Evolutionary conservation across 1,140 invertebrate genomes (phyloP).

Genomic region (Vanessa atalanta): DNA sequence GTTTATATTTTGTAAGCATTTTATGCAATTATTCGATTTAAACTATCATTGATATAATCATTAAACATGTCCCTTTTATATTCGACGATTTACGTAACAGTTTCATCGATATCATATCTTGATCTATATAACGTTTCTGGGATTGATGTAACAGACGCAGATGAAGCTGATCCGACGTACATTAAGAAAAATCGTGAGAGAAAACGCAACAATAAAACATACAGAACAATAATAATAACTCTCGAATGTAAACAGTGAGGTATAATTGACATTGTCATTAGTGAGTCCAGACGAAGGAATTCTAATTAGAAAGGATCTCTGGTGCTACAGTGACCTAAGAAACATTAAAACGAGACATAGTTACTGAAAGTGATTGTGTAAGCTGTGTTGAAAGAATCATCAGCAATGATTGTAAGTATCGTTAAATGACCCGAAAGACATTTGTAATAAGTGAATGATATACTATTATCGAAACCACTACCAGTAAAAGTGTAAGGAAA

Average conservation of each 20-base stretch:
- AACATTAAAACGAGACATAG: slow-evolving; percentile 31
- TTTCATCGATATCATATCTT: neutral
- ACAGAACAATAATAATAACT: slow-evolving; percentile 8
- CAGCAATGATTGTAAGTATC: slow-evolving; percentile 62
- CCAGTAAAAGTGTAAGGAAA: too few species aligned
- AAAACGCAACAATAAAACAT: slow-evolving; percentile 9
- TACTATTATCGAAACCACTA: neutral
- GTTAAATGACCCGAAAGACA: slow-evolving; percentile 1
- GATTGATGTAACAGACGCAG: neutral
- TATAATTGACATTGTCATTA: slow-evolving; percentile 43
- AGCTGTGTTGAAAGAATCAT: slow-evolving; percentile 43
- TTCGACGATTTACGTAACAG: neutral
- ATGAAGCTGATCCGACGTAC: neutral
- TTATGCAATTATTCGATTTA: slow-evolving; percentile 17
- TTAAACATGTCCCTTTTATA: slow-evolving; percentile 1
- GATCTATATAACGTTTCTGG: neutral
- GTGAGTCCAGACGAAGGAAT: slow-evolving; percentile 38
- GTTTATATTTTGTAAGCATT: slow-evolving; percentile 23
- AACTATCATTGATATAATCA: neutral
- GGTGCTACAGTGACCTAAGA: slow-evolving; percentile 35
- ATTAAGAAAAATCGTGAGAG: slow-evolving; percentile 25
- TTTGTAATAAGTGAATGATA: neutral
- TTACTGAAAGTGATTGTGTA: slow-evolving; percentile 39
- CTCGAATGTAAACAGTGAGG: slow-evolving; percentile 29
- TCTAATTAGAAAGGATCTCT: slow-evolving; percentile 45